phyloP scores from a whole-genome alignment of 2,113 vertebrate genomes.

The Myanophis thanlyinensis region DNA sequence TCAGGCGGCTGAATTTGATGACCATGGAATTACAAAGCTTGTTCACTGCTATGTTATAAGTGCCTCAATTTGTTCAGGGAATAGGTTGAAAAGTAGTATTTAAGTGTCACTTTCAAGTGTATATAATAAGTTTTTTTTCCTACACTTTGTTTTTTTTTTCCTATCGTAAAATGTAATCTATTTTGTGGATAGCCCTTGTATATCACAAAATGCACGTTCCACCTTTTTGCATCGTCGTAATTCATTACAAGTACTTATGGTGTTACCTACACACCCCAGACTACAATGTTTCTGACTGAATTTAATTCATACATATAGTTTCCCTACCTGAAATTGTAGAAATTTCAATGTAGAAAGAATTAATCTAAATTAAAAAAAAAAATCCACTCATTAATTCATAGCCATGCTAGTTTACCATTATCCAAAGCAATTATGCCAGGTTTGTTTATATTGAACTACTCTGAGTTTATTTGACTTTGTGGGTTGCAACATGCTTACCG shows the following conservation, averaged over 20 bases:
- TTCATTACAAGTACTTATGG: neutral
- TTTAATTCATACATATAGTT: neutral
- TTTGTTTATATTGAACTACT: neutral
- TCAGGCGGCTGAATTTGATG: too few relatives aligned
- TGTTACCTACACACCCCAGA: neutral
- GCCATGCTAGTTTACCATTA: neutral
- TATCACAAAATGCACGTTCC: neutral
- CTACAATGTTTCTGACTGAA: neutral
- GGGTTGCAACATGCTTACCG: neutral
- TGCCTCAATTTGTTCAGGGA: too few relatives aligned
- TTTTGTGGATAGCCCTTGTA: too few relatives aligned
- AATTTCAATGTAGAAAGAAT: neutral
- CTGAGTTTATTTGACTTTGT: neutral
- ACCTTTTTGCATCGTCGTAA: neutral
- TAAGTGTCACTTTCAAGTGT: too few relatives aligned
- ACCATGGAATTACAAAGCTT: too few relatives aligned
- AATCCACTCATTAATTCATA: neutral
- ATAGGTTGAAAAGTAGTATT: too few relatives aligned
- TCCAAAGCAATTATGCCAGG: neutral
- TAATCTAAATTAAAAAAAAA: neutral
- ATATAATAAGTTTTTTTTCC: too few relatives aligned
- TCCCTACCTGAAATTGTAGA: neutral
- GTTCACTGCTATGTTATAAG: too few relatives aligned
- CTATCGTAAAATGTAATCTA: too few relatives aligned
- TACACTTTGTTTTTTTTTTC: too few relatives aligned